Evolutionary conservation across 2,113 vertebrate species (phyloP).

Genomic region (Peucedramus taeniatus): DNA sequence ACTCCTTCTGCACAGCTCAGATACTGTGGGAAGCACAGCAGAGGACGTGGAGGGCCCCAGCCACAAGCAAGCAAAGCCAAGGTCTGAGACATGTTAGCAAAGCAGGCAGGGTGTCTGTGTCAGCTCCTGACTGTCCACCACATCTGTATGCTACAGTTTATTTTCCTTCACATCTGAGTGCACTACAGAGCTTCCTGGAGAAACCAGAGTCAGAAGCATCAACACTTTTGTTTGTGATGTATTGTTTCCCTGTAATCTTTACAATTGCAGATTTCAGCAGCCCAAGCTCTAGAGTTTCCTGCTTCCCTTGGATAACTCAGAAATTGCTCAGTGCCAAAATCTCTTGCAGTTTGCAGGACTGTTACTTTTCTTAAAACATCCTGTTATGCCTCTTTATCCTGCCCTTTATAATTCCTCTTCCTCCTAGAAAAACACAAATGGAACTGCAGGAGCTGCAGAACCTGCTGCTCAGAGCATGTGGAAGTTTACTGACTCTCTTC

Average conservation of each 20-base stretch:
- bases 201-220: background rate
- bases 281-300: background rate
- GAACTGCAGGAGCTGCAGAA: background rate
- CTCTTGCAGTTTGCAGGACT: background rate
- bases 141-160: background rate
- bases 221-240: background rate
- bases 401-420: background rate
- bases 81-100: conserved; percentile 13
- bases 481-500: background rate
- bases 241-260: background rate
- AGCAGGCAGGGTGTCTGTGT: background rate
- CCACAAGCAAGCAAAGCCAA: conserved; percentile 45
- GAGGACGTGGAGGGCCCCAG: background rate
- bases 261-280: background rate
- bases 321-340: background rate
- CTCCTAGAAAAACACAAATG: background rate
- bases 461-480: background rate
- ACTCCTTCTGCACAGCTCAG: background rate
- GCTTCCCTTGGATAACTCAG: background rate
- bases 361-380: background rate
- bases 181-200: background rate
- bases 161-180: background rate
- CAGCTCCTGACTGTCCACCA: background rate
- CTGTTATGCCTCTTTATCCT: background rate
- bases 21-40: background rate